Conservation (phyloP, 2,888 invertebrate species). For the Cryptocephalus moraei region DNA sequence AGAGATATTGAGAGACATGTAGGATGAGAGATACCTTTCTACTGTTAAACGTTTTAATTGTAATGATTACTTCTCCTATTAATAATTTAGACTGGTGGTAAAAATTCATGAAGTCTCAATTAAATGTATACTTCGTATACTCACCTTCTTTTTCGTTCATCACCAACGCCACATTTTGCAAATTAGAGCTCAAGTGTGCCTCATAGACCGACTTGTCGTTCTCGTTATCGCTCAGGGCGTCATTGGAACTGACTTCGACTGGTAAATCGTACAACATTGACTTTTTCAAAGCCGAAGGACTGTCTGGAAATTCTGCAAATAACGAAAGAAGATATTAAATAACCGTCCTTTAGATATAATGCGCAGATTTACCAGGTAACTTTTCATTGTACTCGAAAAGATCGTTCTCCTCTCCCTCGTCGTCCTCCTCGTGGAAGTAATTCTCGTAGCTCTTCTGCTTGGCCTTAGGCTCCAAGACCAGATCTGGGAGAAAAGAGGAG, state of each 20-base stretch:
- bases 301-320: slow-evolving; percentile 42
- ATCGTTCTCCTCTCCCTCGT: too few relatives aligned
- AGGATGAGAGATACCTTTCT: too few relatives aligned
- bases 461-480: slow-evolving; percentile 31
- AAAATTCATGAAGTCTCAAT: too few relatives aligned
- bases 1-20: too few relatives aligned
- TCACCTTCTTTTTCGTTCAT: slow-evolving; percentile 41
- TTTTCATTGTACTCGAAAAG: slow-evolving; percentile 26
- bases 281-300: slow-evolving; percentile 45
- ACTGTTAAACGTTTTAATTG: too few relatives aligned
- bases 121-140: too few relatives aligned
- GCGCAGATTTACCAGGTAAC: slow-evolving; percentile 24
- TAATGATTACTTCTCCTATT: too few relatives aligned
- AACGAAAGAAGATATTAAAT: background rate
- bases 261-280: slow-evolving; percentile 46
- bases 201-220: slow-evolving; percentile 43
- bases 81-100: too few relatives aligned
- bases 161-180: slow-evolving; percentile 40
- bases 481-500: slow-evolving; percentile 34
- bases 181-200: slow-evolving; percentile 41
- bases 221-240: slow-evolving; percentile 37
- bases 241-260: slow-evolving; percentile 40
- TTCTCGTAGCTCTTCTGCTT: slow-evolving; percentile 21
- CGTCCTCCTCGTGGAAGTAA: slow-evolving; percentile 15
- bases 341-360: too few relatives aligned